These are phyloP conservation scores for Rhinogobius similis DNA, from an alignment of 2,113 vertebrate species.

Conservation along the genomic window DNA sequence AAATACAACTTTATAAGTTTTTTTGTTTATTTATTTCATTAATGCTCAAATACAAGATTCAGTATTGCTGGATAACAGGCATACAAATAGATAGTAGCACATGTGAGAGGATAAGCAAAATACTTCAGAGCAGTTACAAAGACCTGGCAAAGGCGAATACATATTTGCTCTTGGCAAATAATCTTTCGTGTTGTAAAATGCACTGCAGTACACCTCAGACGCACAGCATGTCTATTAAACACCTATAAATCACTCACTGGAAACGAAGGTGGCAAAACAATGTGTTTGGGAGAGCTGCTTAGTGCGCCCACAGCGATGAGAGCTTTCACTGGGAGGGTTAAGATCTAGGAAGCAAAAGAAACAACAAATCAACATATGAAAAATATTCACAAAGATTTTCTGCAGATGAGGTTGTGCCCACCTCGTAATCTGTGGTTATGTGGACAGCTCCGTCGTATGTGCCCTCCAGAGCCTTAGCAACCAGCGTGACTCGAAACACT, in stretches of 20 bases:
- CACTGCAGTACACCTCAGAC: neutral
- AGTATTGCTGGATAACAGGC: neutral
- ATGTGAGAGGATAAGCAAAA: neutral
- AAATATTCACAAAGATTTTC: neutral
- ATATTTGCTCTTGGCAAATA: neutral
- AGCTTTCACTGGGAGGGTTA: constrained; percentile 91
- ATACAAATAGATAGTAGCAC: neutral
- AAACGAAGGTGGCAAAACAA: constrained; percentile 88
- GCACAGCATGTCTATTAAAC: too few species aligned
- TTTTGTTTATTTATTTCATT: neutral
- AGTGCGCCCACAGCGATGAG: constrained; percentile 89
- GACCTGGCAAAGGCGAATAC: neutral
- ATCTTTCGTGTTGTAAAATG: neutral
- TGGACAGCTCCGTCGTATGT: constrained; percentile 92
- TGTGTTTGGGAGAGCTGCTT: constrained; percentile 86
- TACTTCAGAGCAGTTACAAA: neutral
- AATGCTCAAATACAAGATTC: neutral
- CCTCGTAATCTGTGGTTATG: constrained; percentile 97
- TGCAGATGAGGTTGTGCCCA: constrained; percentile 43
- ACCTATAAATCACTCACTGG: constrained; percentile 81
- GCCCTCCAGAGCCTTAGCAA: constrained; percentile 91
- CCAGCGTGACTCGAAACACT: constrained; percentile 90
- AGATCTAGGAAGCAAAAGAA: constrained; percentile 76
- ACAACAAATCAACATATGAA: neutral
- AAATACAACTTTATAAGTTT: constrained; percentile 6